A percentile compares a stretch with the other conserved stretches of the same genome.
phyloP scores from a whole-genome alignment of 2,113 vertebrate genomes.

The Arvicanthis niloticus region DNA sequence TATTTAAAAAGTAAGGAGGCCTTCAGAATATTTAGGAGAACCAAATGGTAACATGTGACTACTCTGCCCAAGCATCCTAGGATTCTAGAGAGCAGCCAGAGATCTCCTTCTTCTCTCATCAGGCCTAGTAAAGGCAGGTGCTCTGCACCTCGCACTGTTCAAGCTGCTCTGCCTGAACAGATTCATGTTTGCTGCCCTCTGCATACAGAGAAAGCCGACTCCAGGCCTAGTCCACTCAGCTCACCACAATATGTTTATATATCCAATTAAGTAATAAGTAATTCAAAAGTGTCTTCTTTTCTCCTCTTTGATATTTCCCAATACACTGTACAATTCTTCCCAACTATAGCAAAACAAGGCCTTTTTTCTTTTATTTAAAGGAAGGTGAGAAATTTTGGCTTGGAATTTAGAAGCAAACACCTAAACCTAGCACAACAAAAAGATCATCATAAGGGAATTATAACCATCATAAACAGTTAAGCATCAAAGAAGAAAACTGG shows the following conservation, averaged over 20 bases:
- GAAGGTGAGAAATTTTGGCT: not conserved
- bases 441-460: not conserved
- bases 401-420: slow-evolving; percentile 55
- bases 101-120: not conserved
- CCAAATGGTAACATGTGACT: slow-evolving; percentile 27
- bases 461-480: not conserved
- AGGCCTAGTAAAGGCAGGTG: not conserved
- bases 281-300: slow-evolving; percentile 39
- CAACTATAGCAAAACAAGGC: not conserved
- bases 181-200: not conserved
- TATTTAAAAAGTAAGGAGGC: slow-evolving; percentile 11
- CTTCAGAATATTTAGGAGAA: slow-evolving; percentile 4
- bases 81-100: not conserved
- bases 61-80: not conserved
- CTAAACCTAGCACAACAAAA: not conserved
- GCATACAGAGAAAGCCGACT: not conserved
- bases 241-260: not conserved
- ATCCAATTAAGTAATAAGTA: not conserved
- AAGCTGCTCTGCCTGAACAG: not conserved
- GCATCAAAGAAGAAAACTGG: not conserved
- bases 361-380: not conserved
- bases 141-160: not conserved
- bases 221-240: not conserved
- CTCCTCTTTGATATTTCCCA: slow-evolving; percentile 19
- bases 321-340: slow-evolving; percentile 10